Percentiles rank a stretch among this genome's conserved stretches.
Conservation (phyloP, 2,888 invertebrate genomes). For the Slavum lentiscoides region DNA sequence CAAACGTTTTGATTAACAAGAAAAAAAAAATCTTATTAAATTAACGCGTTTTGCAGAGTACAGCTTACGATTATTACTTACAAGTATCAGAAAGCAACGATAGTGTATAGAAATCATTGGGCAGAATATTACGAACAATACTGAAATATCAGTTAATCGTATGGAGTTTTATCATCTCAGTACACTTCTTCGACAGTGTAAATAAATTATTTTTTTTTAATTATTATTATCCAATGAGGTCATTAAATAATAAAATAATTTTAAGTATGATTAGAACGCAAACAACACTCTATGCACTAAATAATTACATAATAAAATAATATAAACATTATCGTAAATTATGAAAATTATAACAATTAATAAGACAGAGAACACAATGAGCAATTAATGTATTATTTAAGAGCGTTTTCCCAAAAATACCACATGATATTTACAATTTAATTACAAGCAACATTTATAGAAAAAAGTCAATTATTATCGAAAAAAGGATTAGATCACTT, state of each 20-base stretch:
- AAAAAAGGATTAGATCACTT: neutral
- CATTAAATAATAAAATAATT: neutral
- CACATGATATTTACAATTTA: neutral
- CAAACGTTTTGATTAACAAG: constrained; percentile 6
- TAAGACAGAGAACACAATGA: constrained; percentile 29
- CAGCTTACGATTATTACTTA: constrained; percentile 29
- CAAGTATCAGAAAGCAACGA: constrained; percentile 32
- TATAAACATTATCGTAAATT: neutral
- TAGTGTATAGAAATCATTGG: constrained; percentile 19
- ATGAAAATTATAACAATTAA: constrained; percentile 1
- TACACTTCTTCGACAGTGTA: neutral
- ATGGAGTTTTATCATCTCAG: neutral
- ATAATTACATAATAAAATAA: constrained; percentile 11
- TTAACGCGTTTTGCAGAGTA: constrained; percentile 7
- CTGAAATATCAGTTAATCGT: constrained; percentile 14
- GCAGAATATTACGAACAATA: constrained; percentile 1
- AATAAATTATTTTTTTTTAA: neutral
- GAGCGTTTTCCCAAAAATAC: constrained; percentile 46
- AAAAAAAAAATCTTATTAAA: constrained; percentile 5
- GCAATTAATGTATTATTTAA: constrained; percentile 14
- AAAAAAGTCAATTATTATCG: neutral
- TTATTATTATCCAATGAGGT: neutral
- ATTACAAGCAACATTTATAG: neutral
- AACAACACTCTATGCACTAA: neutral
- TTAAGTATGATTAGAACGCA: neutral